These are phyloP conservation scores for Philantomba maxwellii DNA, from an alignment of 2,113 vertebrate species.

Conservation along the genomic window DNA sequence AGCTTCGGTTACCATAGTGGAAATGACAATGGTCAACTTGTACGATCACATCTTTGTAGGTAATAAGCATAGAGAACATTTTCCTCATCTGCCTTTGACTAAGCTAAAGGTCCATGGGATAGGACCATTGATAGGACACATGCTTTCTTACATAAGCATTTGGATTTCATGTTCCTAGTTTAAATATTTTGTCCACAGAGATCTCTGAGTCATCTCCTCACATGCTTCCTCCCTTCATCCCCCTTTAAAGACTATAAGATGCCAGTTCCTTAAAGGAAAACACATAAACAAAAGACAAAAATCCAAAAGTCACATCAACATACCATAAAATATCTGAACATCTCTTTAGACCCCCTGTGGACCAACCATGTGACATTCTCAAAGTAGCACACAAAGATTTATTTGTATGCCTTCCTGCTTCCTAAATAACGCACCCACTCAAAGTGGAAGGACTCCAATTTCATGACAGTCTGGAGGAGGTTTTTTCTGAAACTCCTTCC, in stretches of 20 bases:
- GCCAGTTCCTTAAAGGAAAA: slow-evolving; percentile 25
- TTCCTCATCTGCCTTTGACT: background rate
- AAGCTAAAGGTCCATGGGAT: background rate
- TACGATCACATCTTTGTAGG: background rate
- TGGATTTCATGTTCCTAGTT: slow-evolving; percentile 12
- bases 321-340: background rate
- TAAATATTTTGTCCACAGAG: slow-evolving; percentile 45
- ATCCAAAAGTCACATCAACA: slow-evolving; percentile 2
- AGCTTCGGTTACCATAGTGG: background rate
- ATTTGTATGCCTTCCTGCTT: background rate
- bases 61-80: background rate
- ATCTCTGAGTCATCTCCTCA: slow-evolving; percentile 37
- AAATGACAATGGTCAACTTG: background rate
- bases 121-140: background rate
- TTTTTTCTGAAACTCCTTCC: slow-evolving; percentile 19
- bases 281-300: slow-evolving; percentile 31
- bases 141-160: slow-evolving; percentile 26
- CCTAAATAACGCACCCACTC: slow-evolving; percentile 1
- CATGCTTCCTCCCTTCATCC: background rate
- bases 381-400: background rate
- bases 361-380: background rate
- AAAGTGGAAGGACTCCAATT: background rate
- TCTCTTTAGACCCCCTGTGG: background rate
- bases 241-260: background rate
- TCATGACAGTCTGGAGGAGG: background rate